Percentiles rank a stretch among this genome's conserved stretches.
Conservation (phyloP, 2,797 vertebrate genomes). For the Peromyscus aztecus region DNA sequence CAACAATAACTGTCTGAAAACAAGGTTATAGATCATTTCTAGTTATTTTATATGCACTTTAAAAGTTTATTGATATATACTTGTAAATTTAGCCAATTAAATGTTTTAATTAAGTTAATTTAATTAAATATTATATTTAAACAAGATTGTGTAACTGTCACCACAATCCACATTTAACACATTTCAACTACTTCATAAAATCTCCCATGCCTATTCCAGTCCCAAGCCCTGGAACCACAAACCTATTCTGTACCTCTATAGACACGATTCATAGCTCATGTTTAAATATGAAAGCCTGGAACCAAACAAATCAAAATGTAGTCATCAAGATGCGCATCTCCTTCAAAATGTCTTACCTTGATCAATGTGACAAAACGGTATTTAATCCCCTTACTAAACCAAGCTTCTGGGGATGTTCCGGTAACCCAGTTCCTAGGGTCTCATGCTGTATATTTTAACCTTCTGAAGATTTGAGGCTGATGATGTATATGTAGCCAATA, state of each 20-base stretch:
- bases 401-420: not conserved
- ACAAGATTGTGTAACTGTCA: not conserved
- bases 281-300: slow-evolving; percentile 37
- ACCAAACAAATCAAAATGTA: not conserved
- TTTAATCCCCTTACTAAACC: not conserved
- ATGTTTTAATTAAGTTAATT: not conserved
- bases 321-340: not conserved
- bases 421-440: not conserved
- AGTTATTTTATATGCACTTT: slow-evolving; percentile 36
- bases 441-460: not conserved
- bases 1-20: slow-evolving; percentile 53
- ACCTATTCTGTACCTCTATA: not conserved
- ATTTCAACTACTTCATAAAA: not conserved
- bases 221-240: not conserved
- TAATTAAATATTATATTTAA: slow-evolving; percentile 48
- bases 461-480: not conserved
- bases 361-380: not conserved
- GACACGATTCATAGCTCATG: not conserved
- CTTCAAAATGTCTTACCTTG: not conserved
- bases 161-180: slow-evolving; percentile 16
- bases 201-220: not conserved
- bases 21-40: not conserved
- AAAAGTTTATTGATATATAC: not conserved
- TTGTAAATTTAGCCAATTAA: slow-evolving; percentile 8
- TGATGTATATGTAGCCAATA: not conserved